Evolutionary conservation across 2,888 invertebrate species (phyloP).

Genomic region (Diarsia dahlii): DNA sequence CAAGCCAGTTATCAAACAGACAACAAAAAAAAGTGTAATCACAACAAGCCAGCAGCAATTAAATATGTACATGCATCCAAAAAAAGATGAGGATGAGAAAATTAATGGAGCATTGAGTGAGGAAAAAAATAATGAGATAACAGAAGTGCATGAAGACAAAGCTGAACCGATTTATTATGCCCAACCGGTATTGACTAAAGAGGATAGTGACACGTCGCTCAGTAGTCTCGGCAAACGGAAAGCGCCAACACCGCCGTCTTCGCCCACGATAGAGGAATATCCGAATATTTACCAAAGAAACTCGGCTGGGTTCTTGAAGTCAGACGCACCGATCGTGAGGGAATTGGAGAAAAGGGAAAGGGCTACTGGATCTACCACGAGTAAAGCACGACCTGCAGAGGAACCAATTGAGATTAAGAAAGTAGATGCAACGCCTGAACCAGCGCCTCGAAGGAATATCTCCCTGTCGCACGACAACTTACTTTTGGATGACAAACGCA

Average conservation of each 20-base stretch:
- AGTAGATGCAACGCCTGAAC: slow-evolving; percentile 90
- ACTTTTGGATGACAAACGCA: slow-evolving; percentile 91
- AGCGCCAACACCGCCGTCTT: slow-evolving; percentile 94
- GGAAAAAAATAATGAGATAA: slow-evolving; percentile 84
- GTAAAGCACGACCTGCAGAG: slow-evolving; percentile 79
- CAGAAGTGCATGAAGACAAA: slow-evolving; percentile 82
- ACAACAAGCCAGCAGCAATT: slow-evolving; percentile 87
- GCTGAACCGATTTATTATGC: slow-evolving; percentile 85
- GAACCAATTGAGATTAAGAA: slow-evolving; percentile 80
- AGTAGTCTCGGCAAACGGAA: slow-evolving; percentile 92
- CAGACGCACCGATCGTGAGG: slow-evolving; percentile 93
- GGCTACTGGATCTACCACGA: slow-evolving; percentile 82
- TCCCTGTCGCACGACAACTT: slow-evolving; percentile 95
- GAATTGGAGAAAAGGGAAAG: slow-evolving; percentile 95
- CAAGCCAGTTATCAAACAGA: slow-evolving; percentile 91
- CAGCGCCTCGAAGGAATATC: slow-evolving; percentile 93
- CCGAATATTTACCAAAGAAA: slow-evolving; percentile 92
- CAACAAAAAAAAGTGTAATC: slow-evolving; percentile 81
- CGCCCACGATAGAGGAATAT: slow-evolving; percentile 87
- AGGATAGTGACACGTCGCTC: slow-evolving; percentile 90
- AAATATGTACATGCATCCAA: slow-evolving; percentile 89
- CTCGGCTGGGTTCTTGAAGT: slow-evolving; percentile 88
- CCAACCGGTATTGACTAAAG: slow-evolving; percentile 89
- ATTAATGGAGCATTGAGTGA: slow-evolving; percentile 75
- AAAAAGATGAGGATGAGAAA: slow-evolving; percentile 77